Percentiles rank a stretch among this genome's conserved stretches.
These are phyloP conservation scores for Emys orbicularis DNA, from an alignment of 2,797 vertebrate genomes.

Conservation along the genomic window DNA sequence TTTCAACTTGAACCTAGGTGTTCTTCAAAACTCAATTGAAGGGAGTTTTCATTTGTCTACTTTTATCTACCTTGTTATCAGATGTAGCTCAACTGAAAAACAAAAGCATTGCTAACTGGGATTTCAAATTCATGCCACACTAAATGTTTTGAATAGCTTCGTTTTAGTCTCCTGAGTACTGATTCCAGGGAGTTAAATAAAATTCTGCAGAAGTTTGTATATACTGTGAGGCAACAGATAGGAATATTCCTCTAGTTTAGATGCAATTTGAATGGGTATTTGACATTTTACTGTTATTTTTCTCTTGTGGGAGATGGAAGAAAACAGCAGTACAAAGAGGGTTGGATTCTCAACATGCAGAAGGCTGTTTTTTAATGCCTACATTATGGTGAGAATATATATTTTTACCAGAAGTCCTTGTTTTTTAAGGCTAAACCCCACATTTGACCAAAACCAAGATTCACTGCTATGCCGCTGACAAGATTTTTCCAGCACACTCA, in stretches of 20 bases:
- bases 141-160: conserved; percentile 17
- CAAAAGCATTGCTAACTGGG: conserved; percentile 24
- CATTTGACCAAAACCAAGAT: not conserved
- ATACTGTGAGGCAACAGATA: conserved; percentile 15
- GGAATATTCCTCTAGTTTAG: conserved; percentile 18
- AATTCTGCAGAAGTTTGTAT: not conserved
- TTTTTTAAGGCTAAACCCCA: not conserved
- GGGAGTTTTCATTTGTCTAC: not conserved
- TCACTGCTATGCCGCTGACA: not conserved
- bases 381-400: not conserved
- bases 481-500: conserved; percentile 2
- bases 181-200: conserved; percentile 11
- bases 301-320: conserved; percentile 40
- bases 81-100: conserved; percentile 14
- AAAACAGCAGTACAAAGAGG: not conserved
- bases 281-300: conserved; percentile 61
- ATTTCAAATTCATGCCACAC: conserved; percentile 38
- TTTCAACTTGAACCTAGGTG: not conserved
- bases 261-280: conserved; percentile 22
- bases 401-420: not conserved
- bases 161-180: conserved; percentile 15
- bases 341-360: not conserved
- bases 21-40: conserved; percentile 9
- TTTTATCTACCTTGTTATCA: not conserved
- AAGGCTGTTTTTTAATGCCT: not conserved